These are phyloP conservation scores for Strix aluco DNA, from an alignment of 2,113 vertebrate genomes.

Conservation along the genomic window DNA sequence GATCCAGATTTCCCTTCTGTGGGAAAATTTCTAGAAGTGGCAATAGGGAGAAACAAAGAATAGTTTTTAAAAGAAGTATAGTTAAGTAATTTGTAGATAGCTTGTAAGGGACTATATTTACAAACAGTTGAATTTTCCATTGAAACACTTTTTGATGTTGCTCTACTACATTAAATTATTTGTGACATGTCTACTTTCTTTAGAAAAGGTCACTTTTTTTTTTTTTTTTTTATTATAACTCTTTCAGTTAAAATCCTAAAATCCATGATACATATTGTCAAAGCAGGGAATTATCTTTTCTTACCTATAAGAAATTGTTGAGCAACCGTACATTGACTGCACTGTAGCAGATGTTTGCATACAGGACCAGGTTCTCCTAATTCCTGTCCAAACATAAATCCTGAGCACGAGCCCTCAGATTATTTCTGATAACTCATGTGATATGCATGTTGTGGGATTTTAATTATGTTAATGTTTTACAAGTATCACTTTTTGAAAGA, in stretches of 20 bases:
- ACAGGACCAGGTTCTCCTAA: background rate
- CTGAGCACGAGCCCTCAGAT: background rate
- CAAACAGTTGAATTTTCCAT: background rate
- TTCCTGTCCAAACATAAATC: background rate
- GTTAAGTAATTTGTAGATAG: background rate
- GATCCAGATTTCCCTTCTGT: background rate
- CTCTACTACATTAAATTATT: background rate
- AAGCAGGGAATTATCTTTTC: background rate
- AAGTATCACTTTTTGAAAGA: background rate
- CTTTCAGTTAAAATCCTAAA: background rate
- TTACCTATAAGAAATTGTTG: background rate
- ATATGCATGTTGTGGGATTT: background rate
- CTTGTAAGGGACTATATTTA: background rate
- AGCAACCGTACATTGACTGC: background rate
- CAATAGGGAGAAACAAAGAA: background rate
- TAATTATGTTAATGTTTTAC: background rate
- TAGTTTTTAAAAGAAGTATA: background rate
- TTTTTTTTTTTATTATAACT: background rate
- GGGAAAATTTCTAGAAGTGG: background rate
- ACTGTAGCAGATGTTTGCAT: background rate
- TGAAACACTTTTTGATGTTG: background rate
- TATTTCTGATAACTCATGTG: background rate
- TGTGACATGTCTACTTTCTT: background rate
- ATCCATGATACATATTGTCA: background rate
- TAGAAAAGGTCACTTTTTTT: background rate